Evolutionary conservation across 2,113 vertebrate genomes (phyloP).

Genomic region (Urocitellus parryii): DNA sequence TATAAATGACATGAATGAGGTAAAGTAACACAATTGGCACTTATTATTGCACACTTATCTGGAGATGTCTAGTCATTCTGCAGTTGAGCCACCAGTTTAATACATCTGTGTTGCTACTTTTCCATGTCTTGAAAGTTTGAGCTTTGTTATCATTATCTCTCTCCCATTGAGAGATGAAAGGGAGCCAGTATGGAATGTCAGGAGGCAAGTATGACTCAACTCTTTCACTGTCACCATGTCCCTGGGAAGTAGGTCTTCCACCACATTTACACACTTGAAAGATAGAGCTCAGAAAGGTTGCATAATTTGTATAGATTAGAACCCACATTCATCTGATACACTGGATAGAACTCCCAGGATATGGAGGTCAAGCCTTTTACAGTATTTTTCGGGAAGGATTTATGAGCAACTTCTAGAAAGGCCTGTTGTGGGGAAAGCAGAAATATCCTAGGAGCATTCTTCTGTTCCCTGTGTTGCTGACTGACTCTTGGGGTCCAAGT

Average conservation of each 20-base stretch:
- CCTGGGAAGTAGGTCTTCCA: not conserved
- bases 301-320: not conserved
- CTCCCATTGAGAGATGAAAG: not conserved
- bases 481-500: not conserved
- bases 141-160: not conserved
- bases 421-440: not conserved
- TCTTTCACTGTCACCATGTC: not conserved
- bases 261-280: not conserved
- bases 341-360: not conserved
- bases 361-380: not conserved
- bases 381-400: not conserved
- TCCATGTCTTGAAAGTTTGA: not conserved
- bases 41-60: not conserved
- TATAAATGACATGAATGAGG: not conserved
- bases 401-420: not conserved
- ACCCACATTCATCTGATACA: not conserved
- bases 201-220: not conserved
- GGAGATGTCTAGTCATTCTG: not conserved
- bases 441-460: not conserved
- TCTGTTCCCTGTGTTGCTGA: not conserved
- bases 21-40: not conserved
- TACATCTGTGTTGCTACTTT: not conserved
- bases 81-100: not conserved
- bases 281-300: not conserved
- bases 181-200: not conserved